phyloP scores from a whole-genome alignment of 2,888 invertebrate genomes.

The Neoascia interrupta region DNA sequence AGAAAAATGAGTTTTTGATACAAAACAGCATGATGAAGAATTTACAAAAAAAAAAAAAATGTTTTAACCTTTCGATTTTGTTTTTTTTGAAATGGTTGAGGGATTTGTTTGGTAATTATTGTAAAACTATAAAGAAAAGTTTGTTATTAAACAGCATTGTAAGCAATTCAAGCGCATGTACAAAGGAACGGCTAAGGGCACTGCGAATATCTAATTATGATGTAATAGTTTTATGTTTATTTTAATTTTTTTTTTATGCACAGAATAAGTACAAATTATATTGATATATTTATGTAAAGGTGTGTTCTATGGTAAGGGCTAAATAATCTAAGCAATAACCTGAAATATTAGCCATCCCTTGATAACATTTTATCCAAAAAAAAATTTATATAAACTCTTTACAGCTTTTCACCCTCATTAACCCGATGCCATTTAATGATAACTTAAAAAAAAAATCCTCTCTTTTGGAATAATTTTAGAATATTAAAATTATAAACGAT shows the following conservation, averaged over 20 bases:
- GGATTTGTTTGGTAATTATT: conserved; percentile 25
- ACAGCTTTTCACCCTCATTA: too few species aligned
- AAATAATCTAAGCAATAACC: too few species aligned
- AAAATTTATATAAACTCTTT: too few species aligned
- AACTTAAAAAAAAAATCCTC: too few species aligned
- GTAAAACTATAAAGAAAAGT: not conserved
- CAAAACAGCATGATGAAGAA: conserved; percentile 13
- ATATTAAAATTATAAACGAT: too few species aligned
- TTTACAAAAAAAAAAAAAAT: conserved; percentile 1
- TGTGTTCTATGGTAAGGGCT: conserved; percentile 48
- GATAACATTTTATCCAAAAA: too few species aligned
- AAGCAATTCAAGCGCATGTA: conserved; percentile 54
- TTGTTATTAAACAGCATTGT: conserved; percentile 31
- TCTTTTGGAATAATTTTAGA: too few species aligned
- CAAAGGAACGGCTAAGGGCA: conserved; percentile 30
- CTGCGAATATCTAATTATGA: conserved; percentile 17
- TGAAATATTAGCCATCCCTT: too few species aligned
- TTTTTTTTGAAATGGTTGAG: conserved; percentile 38
- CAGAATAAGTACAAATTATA: too few species aligned
- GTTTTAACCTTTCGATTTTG: conserved; percentile 18
- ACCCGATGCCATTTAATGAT: too few species aligned
- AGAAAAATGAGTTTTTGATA: conserved; percentile 10
- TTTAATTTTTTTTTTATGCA: conserved; percentile 30
- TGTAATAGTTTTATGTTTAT: conserved; percentile 9
- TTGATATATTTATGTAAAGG: conserved; percentile 28